Evolutionary conservation across 2,113 vertebrate genomes (phyloP), one percentile per base, ranked within the genome.

Genomic region (Callospermophilus lateralis): DNA sequence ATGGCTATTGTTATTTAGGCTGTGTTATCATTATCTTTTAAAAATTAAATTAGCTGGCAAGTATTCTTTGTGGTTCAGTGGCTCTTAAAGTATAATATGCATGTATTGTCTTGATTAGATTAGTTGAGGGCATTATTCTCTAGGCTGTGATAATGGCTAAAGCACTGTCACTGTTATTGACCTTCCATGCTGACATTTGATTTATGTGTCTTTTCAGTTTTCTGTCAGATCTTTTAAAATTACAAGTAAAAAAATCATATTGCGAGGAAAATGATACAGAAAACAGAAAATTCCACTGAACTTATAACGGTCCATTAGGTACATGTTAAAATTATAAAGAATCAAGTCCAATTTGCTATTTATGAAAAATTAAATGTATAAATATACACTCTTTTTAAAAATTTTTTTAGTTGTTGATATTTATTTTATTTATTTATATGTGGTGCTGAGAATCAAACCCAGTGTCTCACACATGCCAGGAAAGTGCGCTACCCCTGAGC

Each of bases 341-440:
- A 34, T 87, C 89, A 97, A 86, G 72, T 95, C 84, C 20, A 24
- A 26, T 88, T 96, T 96, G 58, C 77, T 92, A 3, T 67, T 94
- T 84, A 93, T 93, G 53, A 93, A 91, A 94, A 72, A 48, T 77
- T 78, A 81, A 68, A 76, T 58, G 45, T 65, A 19, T 70, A 12
- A 63, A 70, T 39, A n/a, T 32, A n/a, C 48, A 77, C 89, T 63
- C 70, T 76, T 70, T 42, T 6, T 6, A 42, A 42, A 42, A 42
- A 42, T 45, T 45, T 45, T 45, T 45, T 45, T 45, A 45, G 45
- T 45, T 45, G 45, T 45, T 45, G 45, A 45, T 45, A 45, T 45
- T 45, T 45, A 45, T 45, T 45, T 45, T 45, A 45, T 8, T 45
- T 45, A 45, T 42, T 42, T 42, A 45, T 45, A 45, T 45, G 45